Conservation (phyloP, 2,888 invertebrate species). For the Lochmaea capreae region DNA sequence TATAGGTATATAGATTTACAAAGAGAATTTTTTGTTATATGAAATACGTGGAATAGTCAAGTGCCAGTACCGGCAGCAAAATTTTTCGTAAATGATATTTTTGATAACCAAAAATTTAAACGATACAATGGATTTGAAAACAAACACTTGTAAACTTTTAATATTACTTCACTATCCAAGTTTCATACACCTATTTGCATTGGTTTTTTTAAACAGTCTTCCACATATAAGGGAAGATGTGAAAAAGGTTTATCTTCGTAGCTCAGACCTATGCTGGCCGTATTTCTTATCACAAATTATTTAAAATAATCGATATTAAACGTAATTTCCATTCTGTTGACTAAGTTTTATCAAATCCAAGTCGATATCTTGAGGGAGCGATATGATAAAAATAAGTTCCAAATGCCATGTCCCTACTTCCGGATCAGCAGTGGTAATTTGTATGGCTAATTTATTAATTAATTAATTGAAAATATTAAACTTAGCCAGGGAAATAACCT, state of each 20-base stretch:
- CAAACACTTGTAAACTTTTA: too few species aligned
- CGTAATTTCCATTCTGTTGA: background rate
- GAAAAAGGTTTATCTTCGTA: background rate
- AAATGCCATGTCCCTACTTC: background rate
- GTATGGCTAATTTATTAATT: background rate
- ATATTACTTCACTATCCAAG: too few species aligned
- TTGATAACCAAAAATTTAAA: too few species aligned
- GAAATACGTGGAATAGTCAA: background rate
- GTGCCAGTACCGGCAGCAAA: background rate
- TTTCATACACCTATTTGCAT: too few species aligned
- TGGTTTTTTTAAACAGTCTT: too few species aligned
- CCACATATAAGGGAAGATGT: too few species aligned
- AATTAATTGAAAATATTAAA: too few species aligned
- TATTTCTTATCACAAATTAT: slow-evolving; percentile 2
- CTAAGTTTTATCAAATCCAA: background rate
- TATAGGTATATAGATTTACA: too few species aligned
- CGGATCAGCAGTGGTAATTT: background rate
- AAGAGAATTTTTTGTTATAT: background rate
- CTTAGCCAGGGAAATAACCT: too few species aligned
- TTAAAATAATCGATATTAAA: slow-evolving; percentile 5
- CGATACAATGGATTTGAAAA: too few species aligned
- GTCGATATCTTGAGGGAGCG: background rate
- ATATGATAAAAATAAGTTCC: background rate
- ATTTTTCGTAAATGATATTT: background rate
- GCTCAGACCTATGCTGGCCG: background rate